phyloP scores from a whole-genome alignment of 2,888 invertebrate species.

The Clitarchus hookeri region DNA sequence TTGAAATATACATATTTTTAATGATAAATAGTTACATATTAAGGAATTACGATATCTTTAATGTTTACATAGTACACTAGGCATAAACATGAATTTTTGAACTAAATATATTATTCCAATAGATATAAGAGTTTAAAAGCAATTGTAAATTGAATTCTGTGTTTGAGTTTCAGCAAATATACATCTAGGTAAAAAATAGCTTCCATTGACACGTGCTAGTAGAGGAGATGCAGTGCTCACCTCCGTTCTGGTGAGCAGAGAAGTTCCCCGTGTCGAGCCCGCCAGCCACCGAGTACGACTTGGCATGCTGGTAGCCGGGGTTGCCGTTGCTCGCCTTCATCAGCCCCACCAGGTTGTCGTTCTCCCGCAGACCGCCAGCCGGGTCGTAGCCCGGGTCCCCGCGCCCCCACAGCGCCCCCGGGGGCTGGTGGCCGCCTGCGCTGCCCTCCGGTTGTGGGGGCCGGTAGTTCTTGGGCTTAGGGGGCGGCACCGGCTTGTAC shows the following conservation, averaged over 20 bases:
- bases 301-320: conserved; percentile 55
- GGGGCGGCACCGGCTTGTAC: conserved; percentile 90
- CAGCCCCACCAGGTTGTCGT: neutral
- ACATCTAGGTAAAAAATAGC: too few species aligned
- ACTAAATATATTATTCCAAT: too few species aligned
- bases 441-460: conserved; percentile 61
- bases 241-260: conserved; percentile 58
- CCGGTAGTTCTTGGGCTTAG: conserved; percentile 90
- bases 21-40: too few species aligned
- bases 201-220: too few species aligned
- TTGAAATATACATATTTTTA: too few species aligned
- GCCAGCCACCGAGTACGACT: conserved; percentile 57
- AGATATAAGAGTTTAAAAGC: too few species aligned
- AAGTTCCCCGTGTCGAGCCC: conserved; percentile 50
- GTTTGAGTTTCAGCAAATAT: too few species aligned
- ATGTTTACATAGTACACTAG: too few species aligned
- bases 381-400: conserved; percentile 12
- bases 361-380: neutral
- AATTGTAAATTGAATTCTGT: too few species aligned
- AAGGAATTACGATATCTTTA: too few species aligned
- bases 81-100: too few species aligned
- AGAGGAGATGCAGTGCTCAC: conserved; percentile 46
- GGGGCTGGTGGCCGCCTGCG: neutral
- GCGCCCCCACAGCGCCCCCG: neutral
- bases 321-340: conserved; percentile 24